Base-by-base conservation (phyloP, 1,140 invertebrate species). In the Drosophila guanche region DNA sequence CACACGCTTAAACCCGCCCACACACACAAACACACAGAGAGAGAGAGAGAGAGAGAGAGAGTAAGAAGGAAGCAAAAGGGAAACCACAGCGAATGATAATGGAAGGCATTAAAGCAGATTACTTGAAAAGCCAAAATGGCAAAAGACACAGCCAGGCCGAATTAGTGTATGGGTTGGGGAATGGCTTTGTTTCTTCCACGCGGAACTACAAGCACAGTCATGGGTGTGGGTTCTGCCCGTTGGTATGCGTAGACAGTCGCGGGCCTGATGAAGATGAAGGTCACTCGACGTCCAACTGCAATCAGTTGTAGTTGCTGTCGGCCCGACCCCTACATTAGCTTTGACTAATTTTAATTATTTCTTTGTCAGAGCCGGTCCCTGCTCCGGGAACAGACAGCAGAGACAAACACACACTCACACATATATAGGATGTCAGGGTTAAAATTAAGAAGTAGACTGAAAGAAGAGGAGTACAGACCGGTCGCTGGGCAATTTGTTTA, bases 261-360 rank as follows among this genome's bases (percentile, higher is more conserved):
- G 12, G 43, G 37, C 41, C 50, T 54, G 59, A 55, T 72, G 56
- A 65, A 72, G 46, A 59, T 60, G 71, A 62, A 79, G 77, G 77
- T 75, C 58, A 29, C 46, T 69, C 16, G 66, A 20, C 42, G 37
- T 33, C 25, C 25, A 52, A 16, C 62, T 68, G 66, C 62, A 68
- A 68, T 68, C 66, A 68, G 66, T 68, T 66, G 4, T 40, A 10
- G 25, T n/a, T 16, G 61, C 57, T 45, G 52, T 29, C 16, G 16
- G 16, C 16, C 16, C 16, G 46, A 40, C n/a, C 25, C 27, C 14
- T 40, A 12, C 41, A 42, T 52, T 63, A 54, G 54, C 40, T 56
- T 23, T 20, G 57, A 46, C 77, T 66, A 77, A 80, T 85, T 85
- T 67, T 77, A 86, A 86, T 86, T 86, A 77, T 81, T 86, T 70